A percentile compares a stretch with the other conserved stretches of the same genome.
phyloP scores from a whole-genome alignment of 2,113 vertebrate species.

The Sphaerodactylus townsendi region DNA sequence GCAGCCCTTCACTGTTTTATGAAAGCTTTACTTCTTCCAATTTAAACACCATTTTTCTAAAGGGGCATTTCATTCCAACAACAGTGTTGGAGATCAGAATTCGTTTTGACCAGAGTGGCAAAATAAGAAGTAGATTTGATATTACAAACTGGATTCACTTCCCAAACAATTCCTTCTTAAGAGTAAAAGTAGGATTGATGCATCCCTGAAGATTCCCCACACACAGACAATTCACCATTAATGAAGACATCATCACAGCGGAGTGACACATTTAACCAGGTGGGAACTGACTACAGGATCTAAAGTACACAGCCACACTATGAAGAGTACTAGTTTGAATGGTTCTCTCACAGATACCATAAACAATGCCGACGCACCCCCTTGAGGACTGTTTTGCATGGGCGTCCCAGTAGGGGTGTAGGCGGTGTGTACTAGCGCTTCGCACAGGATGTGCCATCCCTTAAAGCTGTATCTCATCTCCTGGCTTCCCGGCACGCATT shows the following conservation, averaged over 20 bases:
- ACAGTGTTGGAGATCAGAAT: background rate
- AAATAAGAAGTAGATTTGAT: background rate
- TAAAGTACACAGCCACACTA: too few relatives aligned
- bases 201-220: background rate
- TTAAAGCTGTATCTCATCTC: too few relatives aligned
- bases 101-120: background rate
- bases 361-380: too few relatives aligned
- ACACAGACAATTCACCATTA: background rate
- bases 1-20: background rate
- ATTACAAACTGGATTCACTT: slow-evolving; percentile 12
- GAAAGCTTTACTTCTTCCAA: background rate
- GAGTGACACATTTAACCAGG: background rate
- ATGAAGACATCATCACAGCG: background rate
- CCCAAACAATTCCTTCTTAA: slow-evolving; percentile 4
- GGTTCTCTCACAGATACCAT: background rate
- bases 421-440: too few relatives aligned
- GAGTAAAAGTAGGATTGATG: background rate
- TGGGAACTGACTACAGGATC: background rate
- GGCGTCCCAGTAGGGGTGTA: too few relatives aligned
- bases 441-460: too few relatives aligned
- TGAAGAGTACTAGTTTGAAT: background rate
- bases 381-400: too few relatives aligned
- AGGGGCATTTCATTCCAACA: slow-evolving; percentile 9
- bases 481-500: too few relatives aligned
- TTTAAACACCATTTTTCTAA: background rate